phyloP scores from a whole-genome alignment of 2,888 invertebrate genomes.

The Leptinotarsa rubiginosa region DNA sequence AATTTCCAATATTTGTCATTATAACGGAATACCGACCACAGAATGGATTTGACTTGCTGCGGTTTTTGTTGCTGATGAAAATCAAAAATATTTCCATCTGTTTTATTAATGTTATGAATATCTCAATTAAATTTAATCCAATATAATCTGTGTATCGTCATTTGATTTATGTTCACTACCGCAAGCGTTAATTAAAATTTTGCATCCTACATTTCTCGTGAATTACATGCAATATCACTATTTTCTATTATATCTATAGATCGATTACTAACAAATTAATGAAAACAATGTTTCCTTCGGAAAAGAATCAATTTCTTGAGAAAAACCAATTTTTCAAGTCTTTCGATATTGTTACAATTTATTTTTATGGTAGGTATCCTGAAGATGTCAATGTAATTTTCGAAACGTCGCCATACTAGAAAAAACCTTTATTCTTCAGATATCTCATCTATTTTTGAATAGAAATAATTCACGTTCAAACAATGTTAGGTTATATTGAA shows the following conservation, averaged over 20 bases:
- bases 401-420: too few relatives aligned
- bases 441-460: too few relatives aligned
- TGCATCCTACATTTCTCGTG: conserved; percentile 37
- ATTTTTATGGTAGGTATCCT: too few relatives aligned
- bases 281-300: too few relatives aligned
- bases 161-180: conserved; percentile 48
- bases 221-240: conserved; percentile 32
- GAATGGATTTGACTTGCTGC: conserved; percentile 54
- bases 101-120: conserved; percentile 54
- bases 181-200: conserved; percentile 54
- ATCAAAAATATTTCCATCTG: conserved; percentile 53
- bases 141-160: conserved; percentile 42
- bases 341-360: too few relatives aligned
- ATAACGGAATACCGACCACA: conserved; percentile 50
- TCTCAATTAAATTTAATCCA: conserved; percentile 49
- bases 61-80: conserved; percentile 54
- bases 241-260: conserved; percentile 14
- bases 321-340: too few relatives aligned
- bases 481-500: too few relatives aligned
- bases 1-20: conserved; percentile 50
- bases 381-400: too few relatives aligned
- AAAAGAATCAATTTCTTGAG: too few relatives aligned
- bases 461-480: too few relatives aligned
- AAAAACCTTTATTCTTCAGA: too few relatives aligned
- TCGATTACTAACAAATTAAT: neutral